Percentiles rank a stretch among this genome's conserved stretches.
Conservation (phyloP, 2,888 invertebrate genomes). For the Ennomos quercinarius region DNA sequence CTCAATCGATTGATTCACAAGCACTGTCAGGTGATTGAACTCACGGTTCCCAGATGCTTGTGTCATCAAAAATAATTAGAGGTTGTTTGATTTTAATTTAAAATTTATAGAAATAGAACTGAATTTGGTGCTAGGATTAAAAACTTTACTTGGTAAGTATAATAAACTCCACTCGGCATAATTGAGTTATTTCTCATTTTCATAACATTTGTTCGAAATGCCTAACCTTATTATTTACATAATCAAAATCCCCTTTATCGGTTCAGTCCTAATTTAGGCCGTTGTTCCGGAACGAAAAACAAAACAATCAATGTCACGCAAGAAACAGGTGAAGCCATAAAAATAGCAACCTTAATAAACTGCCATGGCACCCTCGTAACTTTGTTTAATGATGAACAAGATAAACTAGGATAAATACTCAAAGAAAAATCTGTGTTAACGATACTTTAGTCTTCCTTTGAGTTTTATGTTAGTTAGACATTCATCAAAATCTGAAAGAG, state of each 20-base stretch:
- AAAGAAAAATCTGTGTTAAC: constrained; percentile 11
- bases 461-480: background rate
- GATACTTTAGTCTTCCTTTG: background rate
- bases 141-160: no score
- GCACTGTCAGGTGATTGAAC: no score
- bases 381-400: constrained; percentile 34
- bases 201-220: no score
- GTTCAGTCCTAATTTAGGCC: constrained; percentile 12
- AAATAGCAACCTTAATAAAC: constrained; percentile 37
- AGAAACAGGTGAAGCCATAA: constrained; percentile 38
- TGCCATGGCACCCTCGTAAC: constrained; percentile 28
- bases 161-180: no score
- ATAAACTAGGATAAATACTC: constrained; percentile 26
- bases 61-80: no score
- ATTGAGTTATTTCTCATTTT: no score
- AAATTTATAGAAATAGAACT: no score
- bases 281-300: constrained; percentile 29
- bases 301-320: constrained; percentile 35
- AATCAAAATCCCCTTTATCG: constrained; percentile 18
- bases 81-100: no score
- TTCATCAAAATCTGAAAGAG: background rate
- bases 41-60: no score
- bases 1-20: no score
- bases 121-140: no score
- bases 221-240: constrained; percentile 16